A percentile compares a stretch with the other conserved stretches of the same genome.
phyloP scores from a whole-genome alignment of 2,888 invertebrate species.

The Clusia tigrina region DNA sequence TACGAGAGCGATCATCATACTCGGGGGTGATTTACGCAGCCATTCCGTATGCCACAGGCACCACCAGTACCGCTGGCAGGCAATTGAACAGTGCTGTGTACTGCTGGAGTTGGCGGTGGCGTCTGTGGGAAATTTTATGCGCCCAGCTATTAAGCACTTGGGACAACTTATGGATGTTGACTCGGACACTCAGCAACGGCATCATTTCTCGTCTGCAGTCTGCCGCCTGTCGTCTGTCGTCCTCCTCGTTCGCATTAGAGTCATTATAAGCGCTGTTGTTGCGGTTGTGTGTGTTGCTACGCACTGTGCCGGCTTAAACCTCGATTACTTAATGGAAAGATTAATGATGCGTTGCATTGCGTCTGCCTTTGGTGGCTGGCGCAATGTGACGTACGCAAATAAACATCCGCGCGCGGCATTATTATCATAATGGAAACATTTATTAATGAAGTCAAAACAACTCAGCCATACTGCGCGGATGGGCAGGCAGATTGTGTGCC shows the following conservation, averaged over 20 bases:
- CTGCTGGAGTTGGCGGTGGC: background rate
- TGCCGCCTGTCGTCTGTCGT: too few relatives aligned
- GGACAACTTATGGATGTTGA: background rate
- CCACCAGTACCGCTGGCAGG: too few relatives aligned
- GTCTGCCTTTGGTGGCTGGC: conserved; percentile 1
- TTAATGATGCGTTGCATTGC: conserved; percentile 25
- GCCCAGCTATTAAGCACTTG: background rate
- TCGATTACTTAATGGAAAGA: conserved; percentile 22
- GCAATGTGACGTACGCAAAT: background rate
- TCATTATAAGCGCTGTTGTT: conserved; percentile 5
- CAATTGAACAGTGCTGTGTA: too few relatives aligned
- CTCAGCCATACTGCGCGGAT: too few relatives aligned
- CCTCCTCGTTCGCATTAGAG: background rate
- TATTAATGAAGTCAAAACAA: conserved; percentile 11
- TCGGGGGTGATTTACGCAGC: background rate
- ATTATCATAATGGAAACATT: conserved; percentile 11
- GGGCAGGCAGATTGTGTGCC: too few relatives aligned
- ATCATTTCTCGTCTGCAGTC: too few relatives aligned
- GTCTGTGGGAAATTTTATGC: background rate
- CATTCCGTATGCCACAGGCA: background rate
- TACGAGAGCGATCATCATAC: background rate
- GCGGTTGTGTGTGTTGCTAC: background rate
- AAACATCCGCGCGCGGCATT: conserved; percentile 5
- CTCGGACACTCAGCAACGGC: background rate
- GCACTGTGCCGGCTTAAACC: background rate